Percentiles rank a stretch among this genome's conserved stretches.
phyloP scores from a whole-genome alignment of 2,888 invertebrate genomes.

The Synanthedon tipuliformis region DNA sequence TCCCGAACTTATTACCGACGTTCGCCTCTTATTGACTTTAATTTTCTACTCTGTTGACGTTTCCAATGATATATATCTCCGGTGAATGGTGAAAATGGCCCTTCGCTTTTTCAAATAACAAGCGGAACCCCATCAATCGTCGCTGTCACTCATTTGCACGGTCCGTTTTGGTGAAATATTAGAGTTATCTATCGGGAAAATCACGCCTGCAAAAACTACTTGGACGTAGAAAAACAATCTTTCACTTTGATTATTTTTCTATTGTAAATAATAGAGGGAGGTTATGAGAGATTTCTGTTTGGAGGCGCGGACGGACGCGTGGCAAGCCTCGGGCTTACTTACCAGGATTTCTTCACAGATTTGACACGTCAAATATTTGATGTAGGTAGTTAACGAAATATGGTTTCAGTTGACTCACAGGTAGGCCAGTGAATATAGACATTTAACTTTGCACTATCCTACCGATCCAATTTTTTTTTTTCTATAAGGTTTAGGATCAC shows the following conservation, averaged over 20 bases:
- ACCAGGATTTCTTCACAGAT: not conserved
- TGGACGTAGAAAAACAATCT: conserved; percentile 49
- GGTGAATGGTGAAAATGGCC: conserved; percentile 53
- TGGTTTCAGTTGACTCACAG: not conserved
- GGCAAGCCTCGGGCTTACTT: conserved; percentile 25
- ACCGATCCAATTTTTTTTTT: too few species aligned
- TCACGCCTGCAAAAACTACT: conserved; percentile 58
- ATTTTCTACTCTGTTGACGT: conserved; percentile 67
- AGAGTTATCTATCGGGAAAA: conserved; percentile 55
- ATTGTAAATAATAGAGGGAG: conserved; percentile 58
- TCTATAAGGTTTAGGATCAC: too few species aligned
- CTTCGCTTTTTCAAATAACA: conserved; percentile 68
- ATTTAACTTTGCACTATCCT: too few species aligned
- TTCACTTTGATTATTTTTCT: conserved; percentile 64
- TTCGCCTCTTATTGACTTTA: conserved; percentile 61
- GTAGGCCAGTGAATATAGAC: too few species aligned
- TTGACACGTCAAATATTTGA: conserved; percentile 3
- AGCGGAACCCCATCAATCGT: conserved; percentile 58
- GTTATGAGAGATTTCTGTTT: conserved; percentile 38
- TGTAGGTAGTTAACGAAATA: conserved; percentile 1
- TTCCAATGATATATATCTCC: conserved; percentile 62
- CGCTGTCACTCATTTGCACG: conserved; percentile 58
- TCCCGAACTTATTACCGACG: conserved; percentile 45
- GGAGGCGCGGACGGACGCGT: conserved; percentile 26
- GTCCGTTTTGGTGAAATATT: conserved; percentile 57